Conservation (phyloP, 2,113 vertebrate species). For the Poeciliopsis retropinna region DNA sequence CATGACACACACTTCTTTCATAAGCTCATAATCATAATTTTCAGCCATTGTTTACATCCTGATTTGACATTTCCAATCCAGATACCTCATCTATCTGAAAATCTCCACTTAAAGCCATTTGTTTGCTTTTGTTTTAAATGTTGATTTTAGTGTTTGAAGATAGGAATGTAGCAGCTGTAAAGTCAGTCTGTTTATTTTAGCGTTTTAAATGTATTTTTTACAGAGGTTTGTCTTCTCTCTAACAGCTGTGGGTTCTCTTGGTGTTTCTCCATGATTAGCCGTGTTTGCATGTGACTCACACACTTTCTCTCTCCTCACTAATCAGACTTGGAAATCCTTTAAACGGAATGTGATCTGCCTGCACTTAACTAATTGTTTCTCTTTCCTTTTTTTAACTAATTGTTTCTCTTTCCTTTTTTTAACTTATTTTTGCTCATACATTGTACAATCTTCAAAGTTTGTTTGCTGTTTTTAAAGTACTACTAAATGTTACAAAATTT, state of each 20-base stretch:
- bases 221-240: conserved; percentile 39
- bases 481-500: neutral
- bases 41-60: no score
- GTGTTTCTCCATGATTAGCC: conserved; percentile 68
- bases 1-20: no score
- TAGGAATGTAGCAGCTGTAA: neutral
- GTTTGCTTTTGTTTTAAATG: neutral
- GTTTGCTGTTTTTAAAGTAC: neutral
- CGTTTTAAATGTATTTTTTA: conserved; percentile 64
- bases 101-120: neutral
- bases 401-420: conserved; percentile 7
- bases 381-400: conserved; percentile 8
- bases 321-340: conserved; percentile 33
- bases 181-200: neutral
- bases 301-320: conserved; percentile 47
- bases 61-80: conserved; percentile 35
- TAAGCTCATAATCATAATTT: no score
- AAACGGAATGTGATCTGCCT: conserved; percentile 14
- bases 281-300: conserved; percentile 80
- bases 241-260: conserved; percentile 32
- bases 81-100: conserved; percentile 38
- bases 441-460: neutral
- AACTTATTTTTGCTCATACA: neutral
- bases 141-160: conserved; percentile 1
- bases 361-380: conserved; percentile 22